Percentiles rank a stretch among this genome's conserved stretches.
Conservation (phyloP, 2,113 vertebrate genomes). For the Lophius piscatorius region DNA sequence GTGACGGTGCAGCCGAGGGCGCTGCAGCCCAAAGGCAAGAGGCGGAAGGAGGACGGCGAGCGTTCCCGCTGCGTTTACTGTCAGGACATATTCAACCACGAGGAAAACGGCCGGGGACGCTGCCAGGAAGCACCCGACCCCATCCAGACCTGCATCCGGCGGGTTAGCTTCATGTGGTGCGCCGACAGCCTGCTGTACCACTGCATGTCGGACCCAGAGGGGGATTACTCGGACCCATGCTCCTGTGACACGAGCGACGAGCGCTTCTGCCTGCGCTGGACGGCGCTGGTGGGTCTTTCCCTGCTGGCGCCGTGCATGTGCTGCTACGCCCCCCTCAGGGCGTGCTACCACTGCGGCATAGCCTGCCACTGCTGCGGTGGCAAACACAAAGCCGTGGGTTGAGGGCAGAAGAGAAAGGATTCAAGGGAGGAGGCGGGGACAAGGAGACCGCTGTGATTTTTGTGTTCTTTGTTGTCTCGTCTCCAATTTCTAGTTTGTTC, state of each 20-base stretch:
- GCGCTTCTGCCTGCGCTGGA: slow-evolving; percentile 96
- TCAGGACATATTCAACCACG: slow-evolving; percentile 91
- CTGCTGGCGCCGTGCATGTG: slow-evolving; percentile 98
- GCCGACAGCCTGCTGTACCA: slow-evolving; percentile 98
- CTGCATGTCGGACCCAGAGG: slow-evolving; percentile 98
- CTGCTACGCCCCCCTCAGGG: slow-evolving; percentile 94
- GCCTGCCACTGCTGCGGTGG: slow-evolving; percentile 94
- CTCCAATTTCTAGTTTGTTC: slow-evolving; percentile 17
- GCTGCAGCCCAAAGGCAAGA: slow-evolving; percentile 78
- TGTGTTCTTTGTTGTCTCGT: slow-evolving; percentile 17
- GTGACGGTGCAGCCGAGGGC: slow-evolving; percentile 87
- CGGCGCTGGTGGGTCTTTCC: slow-evolving; percentile 91
- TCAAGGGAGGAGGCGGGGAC: background rate
- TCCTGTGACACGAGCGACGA: slow-evolving; percentile 95
- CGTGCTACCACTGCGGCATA: slow-evolving; percentile 92
- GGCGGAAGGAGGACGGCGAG: slow-evolving; percentile 83
- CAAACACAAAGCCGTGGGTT: slow-evolving; percentile 92
- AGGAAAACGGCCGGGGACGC: slow-evolving; percentile 88
- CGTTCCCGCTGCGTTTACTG: slow-evolving; percentile 91
- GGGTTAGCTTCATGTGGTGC: slow-evolving; percentile 97
- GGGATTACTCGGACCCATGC: slow-evolving; percentile 96
- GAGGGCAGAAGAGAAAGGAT: slow-evolving; percentile 54
- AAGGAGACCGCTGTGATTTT: background rate
- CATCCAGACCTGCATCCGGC: slow-evolving; percentile 89
- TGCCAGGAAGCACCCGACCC: slow-evolving; percentile 95